phyloP scores from a whole-genome alignment of 2,888 invertebrate genomes.

The Scelioninae gen. 2 region DNA sequence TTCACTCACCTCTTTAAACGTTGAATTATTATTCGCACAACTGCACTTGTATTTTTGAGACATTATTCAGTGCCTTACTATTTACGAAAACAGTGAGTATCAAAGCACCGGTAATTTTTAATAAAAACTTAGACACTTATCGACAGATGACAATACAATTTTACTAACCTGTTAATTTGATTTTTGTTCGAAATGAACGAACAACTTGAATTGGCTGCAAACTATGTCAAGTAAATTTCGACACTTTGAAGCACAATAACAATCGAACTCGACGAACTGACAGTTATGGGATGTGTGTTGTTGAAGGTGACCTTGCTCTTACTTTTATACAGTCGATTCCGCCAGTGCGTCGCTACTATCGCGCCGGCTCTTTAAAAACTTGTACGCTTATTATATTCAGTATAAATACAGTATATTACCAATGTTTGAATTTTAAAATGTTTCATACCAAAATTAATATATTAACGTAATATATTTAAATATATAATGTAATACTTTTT shows the following conservation, averaged over 20 bases:
- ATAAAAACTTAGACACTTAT: too few relatives aligned
- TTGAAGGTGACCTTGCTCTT: constrained; percentile 72
- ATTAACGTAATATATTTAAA: too few relatives aligned
- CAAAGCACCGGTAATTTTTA: too few relatives aligned
- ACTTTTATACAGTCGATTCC: constrained; percentile 64
- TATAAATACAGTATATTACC: background rate
- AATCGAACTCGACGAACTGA: constrained; percentile 61
- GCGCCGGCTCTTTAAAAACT: constrained; percentile 44
- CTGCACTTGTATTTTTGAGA: too few relatives aligned
- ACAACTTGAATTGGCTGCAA: background rate
- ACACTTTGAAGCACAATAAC: constrained; percentile 32
- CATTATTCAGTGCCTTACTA: too few relatives aligned
- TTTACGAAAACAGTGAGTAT: too few relatives aligned
- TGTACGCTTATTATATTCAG: constrained; percentile 22
- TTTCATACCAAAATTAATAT: too few relatives aligned
- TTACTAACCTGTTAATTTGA: constrained; percentile 36
- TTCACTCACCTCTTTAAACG: constrained; percentile 51
- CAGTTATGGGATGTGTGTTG: constrained; percentile 67
- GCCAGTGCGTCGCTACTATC: constrained; percentile 49
- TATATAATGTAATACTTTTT: too few relatives aligned
- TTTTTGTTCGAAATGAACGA: constrained; percentile 23
- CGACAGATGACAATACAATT: constrained; percentile 22
- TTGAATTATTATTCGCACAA: constrained; percentile 15
- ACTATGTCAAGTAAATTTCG: constrained; percentile 1
- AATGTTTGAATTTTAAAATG: too few relatives aligned